A percentile compares a stretch with the other conserved stretches of the same genome.
phyloP scores from a whole-genome alignment of 2,797 vertebrate genomes.

The Arnoldichthys spilopterus region DNA sequence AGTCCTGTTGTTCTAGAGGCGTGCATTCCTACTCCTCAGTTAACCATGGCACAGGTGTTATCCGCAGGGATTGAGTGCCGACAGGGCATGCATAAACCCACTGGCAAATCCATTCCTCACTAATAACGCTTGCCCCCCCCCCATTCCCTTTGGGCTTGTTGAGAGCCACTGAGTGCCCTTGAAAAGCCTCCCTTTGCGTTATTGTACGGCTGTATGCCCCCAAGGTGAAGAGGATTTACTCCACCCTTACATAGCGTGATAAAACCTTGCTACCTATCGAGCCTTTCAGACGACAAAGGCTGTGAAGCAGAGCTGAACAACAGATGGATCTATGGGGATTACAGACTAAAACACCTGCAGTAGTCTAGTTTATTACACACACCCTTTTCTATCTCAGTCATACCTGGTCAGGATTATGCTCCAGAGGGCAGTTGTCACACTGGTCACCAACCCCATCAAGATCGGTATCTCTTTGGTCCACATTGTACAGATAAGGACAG shows the following conservation, averaged over 20 bases:
- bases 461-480: constrained; percentile 94
- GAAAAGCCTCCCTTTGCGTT: constrained; percentile 71
- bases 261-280: constrained; percentile 51
- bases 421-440: constrained; percentile 97
- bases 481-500: constrained; percentile 95
- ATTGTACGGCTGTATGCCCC: constrained; percentile 73
- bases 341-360: constrained; percentile 37
- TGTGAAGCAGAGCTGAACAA: constrained; percentile 41
- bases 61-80: constrained; percentile 58
- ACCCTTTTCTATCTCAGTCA: constrained; percentile 36
- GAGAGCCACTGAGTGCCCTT: constrained; percentile 69
- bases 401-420: constrained; percentile 98
- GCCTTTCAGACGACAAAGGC: constrained; percentile 37
- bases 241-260: constrained; percentile 67
- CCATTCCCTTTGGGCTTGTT: constrained; percentile 62
- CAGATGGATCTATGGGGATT: constrained; percentile 25
- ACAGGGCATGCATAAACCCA: constrained; percentile 67
- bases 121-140: constrained; percentile 67
- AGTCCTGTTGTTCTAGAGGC: constrained; percentile 63
- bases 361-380: background rate
- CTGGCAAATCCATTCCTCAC: constrained; percentile 69
- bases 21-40: constrained; percentile 77
- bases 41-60: constrained; percentile 82
- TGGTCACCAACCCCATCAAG: constrained; percentile 96
- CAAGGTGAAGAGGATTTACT: constrained; percentile 68